Base-by-base conservation (phyloP, 2,113 vertebrate species). In the Cyphomyrus plagiostoma region DNA sequence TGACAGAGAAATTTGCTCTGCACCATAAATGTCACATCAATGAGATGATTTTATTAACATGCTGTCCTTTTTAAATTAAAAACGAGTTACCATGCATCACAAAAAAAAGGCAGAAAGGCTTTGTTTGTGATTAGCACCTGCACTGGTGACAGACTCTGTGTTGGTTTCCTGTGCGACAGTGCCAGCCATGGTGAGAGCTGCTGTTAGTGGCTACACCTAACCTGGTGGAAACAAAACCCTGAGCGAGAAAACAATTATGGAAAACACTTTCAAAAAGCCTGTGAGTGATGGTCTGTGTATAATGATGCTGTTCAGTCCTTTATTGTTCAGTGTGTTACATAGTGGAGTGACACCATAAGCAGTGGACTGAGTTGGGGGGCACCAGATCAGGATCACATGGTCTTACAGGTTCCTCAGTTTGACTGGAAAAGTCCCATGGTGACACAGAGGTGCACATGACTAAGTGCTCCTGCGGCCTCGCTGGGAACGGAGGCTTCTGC, bases 101-200 rank as follows among this genome's bases (percentile, higher is more conserved):
- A 70, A 70, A 84, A 66, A 66, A 84, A 84, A n/a, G 62, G 62
- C n/a, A 30, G 62, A 70, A 70, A 70, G n/a, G 62, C 62, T 42
- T 80, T 80, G 15, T 42, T 42, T 39, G 15, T 42, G 74, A 80
- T 42, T 42, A 39, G 35, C 35, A 80, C 30, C 74, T 80, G 35
- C 15, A 4, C 62, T 30, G 62, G 62, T 42, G 74, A 42, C 35
- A 80, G 74, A 80, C 74, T 80, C 39, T 80, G 74, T 42, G 30
- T 3, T 42, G 35, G 35, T 42, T 80, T 80, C 74, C 74, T 80
- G 74, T 80, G 74, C 15, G 30, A 42, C 74, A 21, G 35, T 19
- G 17, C 74, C 35, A 80, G 30, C 4, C 39, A 5, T 80, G 74
- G 74, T 19, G 74, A 80, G 35, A 80, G 30, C 0, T 30, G 62